Percentiles rank a stretch among this genome's conserved stretches.
Conservation (phyloP, 2,113 vertebrate species). For the Ptilorrhoa leucosticta region DNA sequence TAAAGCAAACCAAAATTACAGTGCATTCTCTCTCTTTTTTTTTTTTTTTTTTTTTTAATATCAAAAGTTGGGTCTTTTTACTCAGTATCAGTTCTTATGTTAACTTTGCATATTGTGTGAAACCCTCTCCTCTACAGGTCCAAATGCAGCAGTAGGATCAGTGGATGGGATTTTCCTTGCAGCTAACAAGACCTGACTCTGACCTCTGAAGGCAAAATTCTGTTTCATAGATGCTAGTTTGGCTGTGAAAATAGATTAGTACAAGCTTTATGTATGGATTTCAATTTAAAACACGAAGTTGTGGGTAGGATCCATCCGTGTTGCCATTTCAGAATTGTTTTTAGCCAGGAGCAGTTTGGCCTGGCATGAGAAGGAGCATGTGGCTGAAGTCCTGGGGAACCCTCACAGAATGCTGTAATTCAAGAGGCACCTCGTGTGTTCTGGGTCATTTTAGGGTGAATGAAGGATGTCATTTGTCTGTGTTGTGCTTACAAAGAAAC, state of each 20-base stretch:
- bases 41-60: not conserved
- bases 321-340: not conserved
- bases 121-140: not conserved
- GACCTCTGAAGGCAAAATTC: not conserved
- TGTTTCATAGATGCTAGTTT: not conserved
- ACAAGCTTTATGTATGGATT: not conserved
- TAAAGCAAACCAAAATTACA: not conserved
- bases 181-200: not conserved
- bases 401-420: not conserved
- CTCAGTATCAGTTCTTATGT: not conserved
- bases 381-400: not conserved
- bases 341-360: not conserved
- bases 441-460: not conserved
- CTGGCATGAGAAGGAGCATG: rapidly evolving
- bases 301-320: not conserved
- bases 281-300: not conserved
- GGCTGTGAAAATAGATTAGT: not conserved
- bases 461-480: not conserved
- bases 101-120: not conserved
- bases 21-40: not conserved
- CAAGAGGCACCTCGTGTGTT: not conserved
- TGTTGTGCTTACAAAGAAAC: not conserved
- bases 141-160: not conserved
- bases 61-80: not conserved
- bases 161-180: not conserved